Evolutionary conservation across 2,888 invertebrate species (phyloP).

Genomic region (Pollenia amentaria): DNA sequence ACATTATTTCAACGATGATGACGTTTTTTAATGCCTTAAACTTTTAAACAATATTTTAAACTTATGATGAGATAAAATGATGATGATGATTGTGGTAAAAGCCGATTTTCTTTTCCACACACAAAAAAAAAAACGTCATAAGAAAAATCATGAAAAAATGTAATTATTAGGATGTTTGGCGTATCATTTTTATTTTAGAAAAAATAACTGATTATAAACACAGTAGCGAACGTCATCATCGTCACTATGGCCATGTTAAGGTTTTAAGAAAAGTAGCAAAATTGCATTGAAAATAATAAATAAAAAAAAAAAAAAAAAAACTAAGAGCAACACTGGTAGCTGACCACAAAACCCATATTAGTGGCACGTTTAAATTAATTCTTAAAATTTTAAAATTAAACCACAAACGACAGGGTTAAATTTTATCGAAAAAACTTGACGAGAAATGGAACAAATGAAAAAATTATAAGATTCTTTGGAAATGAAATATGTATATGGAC

Average conservation of each 20-base stretch:
- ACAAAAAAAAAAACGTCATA: background rate
- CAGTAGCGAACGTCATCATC: slow-evolving; percentile 11
- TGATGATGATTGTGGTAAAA: slow-evolving; percentile 34
- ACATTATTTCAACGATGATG: slow-evolving; percentile 41
- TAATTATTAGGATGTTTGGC: slow-evolving; percentile 27
- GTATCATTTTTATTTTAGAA: slow-evolving; percentile 20
- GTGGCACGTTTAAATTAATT: slow-evolving; percentile 71
- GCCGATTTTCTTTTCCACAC: slow-evolving; percentile 14
- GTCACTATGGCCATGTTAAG: slow-evolving; percentile 1
- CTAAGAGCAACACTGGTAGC: slow-evolving; percentile 64
- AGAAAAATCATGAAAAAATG: background rate
- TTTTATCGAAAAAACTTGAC: background rate
- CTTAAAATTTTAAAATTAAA: slow-evolving; percentile 59
- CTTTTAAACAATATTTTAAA: slow-evolving; percentile 25
- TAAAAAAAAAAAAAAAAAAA: background rate
- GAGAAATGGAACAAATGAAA: slow-evolving; percentile 35
- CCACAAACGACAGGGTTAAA: slow-evolving; percentile 41
- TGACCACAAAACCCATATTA: slow-evolving; percentile 70
- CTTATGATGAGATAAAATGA: slow-evolving; percentile 47
- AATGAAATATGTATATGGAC: background rate
- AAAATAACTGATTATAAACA: background rate
- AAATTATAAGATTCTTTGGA: background rate
- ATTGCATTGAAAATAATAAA: slow-evolving; percentile 4
- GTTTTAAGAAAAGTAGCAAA: slow-evolving; percentile 1
- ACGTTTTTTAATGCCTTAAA: slow-evolving; percentile 26